These are phyloP conservation scores for Cyclargus thomasi DNA, from an alignment of 1,140 invertebrate species.

Conservation along the genomic window DNA sequence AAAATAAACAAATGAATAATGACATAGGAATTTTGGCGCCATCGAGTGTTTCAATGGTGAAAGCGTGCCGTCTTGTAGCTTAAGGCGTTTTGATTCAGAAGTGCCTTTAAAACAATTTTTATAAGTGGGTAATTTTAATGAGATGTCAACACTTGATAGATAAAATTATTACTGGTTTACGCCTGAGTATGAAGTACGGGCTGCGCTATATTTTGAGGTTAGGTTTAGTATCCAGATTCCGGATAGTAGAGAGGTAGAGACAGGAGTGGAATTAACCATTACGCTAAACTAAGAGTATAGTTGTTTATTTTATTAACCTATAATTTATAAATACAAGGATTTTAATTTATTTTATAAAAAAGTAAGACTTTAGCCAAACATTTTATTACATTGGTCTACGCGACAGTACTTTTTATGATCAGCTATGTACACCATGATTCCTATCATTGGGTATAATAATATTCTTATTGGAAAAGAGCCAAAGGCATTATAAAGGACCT, in stretches of 20 bases:
- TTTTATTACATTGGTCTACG: background rate
- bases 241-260: no score
- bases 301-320: no score
- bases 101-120: background rate
- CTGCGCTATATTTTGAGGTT: no score
- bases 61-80: conserved; percentile 43
- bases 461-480: background rate
- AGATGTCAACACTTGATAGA: conserved; percentile 5
- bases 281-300: no score
- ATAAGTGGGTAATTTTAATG: background rate
- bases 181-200: no score
- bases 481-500: background rate
- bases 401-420: background rate
- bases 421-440: background rate
- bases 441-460: background rate
- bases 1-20: conserved; percentile 32
- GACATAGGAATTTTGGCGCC: conserved; percentile 63
- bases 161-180: background rate
- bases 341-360: no score
- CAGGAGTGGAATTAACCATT: no score
- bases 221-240: no score
- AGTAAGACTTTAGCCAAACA: no score
- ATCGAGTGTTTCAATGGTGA: conserved; percentile 41
- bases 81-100: conserved; percentile 25
- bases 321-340: no score